Conservation (phyloP, 2,113 vertebrate species). For the Hassar affinis region DNA sequence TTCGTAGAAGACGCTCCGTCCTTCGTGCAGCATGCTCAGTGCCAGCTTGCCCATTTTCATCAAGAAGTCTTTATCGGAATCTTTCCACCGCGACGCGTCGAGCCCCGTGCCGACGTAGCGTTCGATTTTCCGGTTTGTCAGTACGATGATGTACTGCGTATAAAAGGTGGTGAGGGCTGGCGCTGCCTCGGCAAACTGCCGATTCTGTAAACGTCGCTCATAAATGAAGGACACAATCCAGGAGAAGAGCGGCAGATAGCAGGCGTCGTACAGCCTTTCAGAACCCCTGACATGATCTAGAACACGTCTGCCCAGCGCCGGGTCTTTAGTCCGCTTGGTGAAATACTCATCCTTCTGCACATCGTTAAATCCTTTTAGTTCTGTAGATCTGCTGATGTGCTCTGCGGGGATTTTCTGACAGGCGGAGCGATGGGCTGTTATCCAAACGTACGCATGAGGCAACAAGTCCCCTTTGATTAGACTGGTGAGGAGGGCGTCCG, state of each 20-base stretch:
- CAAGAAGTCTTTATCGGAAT: slow-evolving; percentile 43
- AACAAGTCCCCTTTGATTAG: slow-evolving; percentile 67
- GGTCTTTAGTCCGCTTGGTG: slow-evolving; percentile 52
- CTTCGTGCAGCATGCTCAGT: slow-evolving; percentile 57
- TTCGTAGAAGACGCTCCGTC: slow-evolving; percentile 56
- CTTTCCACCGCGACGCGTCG: slow-evolving; percentile 58
- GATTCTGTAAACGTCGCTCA: slow-evolving; percentile 36
- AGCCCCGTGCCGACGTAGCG: slow-evolving; percentile 54
- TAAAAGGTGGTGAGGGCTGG: slow-evolving; percentile 65
- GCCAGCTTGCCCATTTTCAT: slow-evolving; percentile 63
- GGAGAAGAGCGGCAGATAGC: slow-evolving; percentile 66
- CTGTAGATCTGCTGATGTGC: slow-evolving; percentile 57
- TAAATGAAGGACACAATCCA: slow-evolving; percentile 68
- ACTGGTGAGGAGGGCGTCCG: slow-evolving; percentile 65
- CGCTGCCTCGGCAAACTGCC: slow-evolving; percentile 1
- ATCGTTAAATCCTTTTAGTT: slow-evolving; percentile 67
- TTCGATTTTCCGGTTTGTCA: slow-evolving; percentile 66
- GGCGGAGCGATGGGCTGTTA: slow-evolving; percentile 62
- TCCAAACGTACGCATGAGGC: slow-evolving; percentile 60
- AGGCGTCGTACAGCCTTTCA: slow-evolving; percentile 54
- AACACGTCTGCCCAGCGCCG: slow-evolving; percentile 25
- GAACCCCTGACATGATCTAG: slow-evolving; percentile 54
- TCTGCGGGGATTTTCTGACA: slow-evolving; percentile 61
- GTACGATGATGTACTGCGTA: slow-evolving; percentile 61
- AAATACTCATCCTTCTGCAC: slow-evolving; percentile 66